These are phyloP conservation scores for Lemur catta DNA, from an alignment of 2,797 vertebrate species.

Conservation along the genomic window DNA sequence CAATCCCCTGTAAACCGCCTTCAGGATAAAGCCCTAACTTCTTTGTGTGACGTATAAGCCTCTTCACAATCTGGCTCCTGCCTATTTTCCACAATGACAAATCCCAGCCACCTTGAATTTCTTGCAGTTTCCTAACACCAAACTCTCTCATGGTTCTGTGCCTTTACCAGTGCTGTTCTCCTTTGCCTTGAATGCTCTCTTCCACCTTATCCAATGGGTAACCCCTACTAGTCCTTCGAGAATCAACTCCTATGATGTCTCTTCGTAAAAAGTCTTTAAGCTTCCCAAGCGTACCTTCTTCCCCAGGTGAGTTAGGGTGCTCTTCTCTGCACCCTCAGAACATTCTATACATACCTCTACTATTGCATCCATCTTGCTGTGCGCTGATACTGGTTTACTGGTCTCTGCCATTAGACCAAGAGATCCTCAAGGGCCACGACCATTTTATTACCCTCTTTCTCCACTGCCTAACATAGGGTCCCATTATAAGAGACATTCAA, in stretches of 20 bases:
- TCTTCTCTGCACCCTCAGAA: not conserved
- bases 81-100: not conserved
- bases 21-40: not conserved
- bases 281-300: not conserved
- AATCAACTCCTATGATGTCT: not conserved
- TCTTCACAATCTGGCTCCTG: not conserved
- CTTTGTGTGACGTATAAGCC: not conserved
- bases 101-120: not conserved
- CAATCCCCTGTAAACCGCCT: not conserved
- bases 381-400: not conserved
- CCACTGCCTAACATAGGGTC: not conserved
- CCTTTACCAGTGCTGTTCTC: not conserved
- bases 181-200: not conserved
- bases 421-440: not conserved
- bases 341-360: not conserved
- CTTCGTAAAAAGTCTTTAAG: not conserved
- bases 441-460: not conserved
- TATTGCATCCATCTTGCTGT: not conserved
- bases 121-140: not conserved
- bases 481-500: not conserved
- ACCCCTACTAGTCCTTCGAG: not conserved
- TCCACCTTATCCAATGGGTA: not conserved
- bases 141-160: not conserved
- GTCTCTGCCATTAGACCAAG: not conserved
- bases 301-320: not conserved